Base-by-base conservation (phyloP, 2,113 vertebrate species). In the Apteryx mantelli region DNA sequence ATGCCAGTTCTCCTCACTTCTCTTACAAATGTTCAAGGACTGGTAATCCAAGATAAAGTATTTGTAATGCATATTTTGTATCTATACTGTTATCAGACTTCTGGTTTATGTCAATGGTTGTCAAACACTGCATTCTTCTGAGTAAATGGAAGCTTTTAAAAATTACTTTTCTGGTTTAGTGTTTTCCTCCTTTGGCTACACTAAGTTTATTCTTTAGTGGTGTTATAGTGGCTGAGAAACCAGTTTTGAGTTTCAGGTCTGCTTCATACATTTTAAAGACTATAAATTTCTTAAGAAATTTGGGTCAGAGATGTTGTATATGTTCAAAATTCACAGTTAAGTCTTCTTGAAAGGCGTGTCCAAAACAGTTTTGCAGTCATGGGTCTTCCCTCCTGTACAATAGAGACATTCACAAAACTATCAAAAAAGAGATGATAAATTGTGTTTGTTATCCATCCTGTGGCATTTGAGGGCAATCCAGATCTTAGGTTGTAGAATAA, bases 121-220 rank as follows among this genome's bases (percentile, higher is more conserved):
- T 58, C n/a, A 89, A 64, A 8, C 12, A 4, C 25, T 84, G 18
- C 8, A 60, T 90, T 93, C 53, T 87, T 87, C 60, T 78, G n/a
- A 93, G 50, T 92, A 93, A 94, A 95, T 58, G 30, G 89, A 74
- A 69, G 15, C 11, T 26, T 75, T 94, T 91, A 63, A 14, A 58
- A 91, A 74, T 60, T 78, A 69, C 12, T 58, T 91, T 56, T 34
- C 36, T 91, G 77, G 7, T 24, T 69, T 87, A 36, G 3, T 69
- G 13, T 74, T 81, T 94, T 83, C 71, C 42, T 86, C 14, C 18
- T 89, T 93, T 55, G 34, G 34, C 34, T 86, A 36, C 3, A 4
- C 28, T 71, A 58, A 66, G 14, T 55, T 84, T 81, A 44, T 13
- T 89, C 13, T 28, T 30, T 55, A 34, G 8, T 69, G 12, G 7